phyloP scores from a whole-genome alignment of 2,113 vertebrate genomes.

The Edolisoma coerulescens region DNA sequence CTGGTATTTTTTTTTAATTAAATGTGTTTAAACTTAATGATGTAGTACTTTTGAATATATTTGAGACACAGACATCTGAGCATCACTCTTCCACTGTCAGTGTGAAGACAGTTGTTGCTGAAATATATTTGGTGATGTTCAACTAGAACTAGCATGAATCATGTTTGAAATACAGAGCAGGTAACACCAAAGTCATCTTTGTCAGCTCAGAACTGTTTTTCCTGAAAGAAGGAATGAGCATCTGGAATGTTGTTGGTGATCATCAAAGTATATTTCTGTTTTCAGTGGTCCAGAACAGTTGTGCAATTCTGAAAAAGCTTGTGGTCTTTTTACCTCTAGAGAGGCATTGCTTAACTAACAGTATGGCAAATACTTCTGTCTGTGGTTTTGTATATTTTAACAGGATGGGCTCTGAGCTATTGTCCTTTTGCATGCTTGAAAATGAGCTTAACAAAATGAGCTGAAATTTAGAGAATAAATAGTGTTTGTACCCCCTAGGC shows the following conservation, averaged over 20 bases:
- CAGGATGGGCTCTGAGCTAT: background rate
- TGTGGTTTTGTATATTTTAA: background rate
- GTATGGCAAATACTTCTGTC: background rate
- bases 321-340: background rate
- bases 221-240: background rate
- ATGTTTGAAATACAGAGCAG: background rate
- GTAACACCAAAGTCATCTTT: background rate
- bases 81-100: background rate
- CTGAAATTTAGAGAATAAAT: background rate
- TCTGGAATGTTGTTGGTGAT: background rate
- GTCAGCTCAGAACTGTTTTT: background rate
- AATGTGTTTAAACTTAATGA: background rate
- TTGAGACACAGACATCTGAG: background rate
- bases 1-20: background rate
- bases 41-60: background rate
- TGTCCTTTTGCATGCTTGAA: background rate
- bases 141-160: background rate
- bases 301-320: background rate
- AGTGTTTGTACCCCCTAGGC: background rate
- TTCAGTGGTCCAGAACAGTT: background rate
- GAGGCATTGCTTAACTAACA: background rate
- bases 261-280: background rate
- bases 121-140: background rate
- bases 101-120: background rate
- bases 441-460: background rate